Base-by-base conservation (phyloP, 2,888 invertebrate species). In the Neocrepidodera transversa region DNA sequence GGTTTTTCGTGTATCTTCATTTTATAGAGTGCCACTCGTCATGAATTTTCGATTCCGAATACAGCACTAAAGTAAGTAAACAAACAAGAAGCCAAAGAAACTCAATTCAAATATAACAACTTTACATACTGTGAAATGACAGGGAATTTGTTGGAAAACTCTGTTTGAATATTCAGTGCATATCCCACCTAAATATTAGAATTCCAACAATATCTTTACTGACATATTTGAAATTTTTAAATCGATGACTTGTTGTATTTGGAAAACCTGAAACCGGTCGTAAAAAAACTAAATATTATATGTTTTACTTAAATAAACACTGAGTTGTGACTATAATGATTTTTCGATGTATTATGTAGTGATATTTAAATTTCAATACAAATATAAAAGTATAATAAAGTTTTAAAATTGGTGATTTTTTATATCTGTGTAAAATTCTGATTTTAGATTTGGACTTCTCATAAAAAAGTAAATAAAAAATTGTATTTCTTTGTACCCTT, bases 101-200 rank as follows among this genome's bases (percentile, higher is more conserved):
- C 45, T 53, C 53, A 45, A 53, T 53, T 53, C 53, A 35, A 53
- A 53, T 53, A 53, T 53, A 45, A 53, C 43, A 53, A 53, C 43
- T 43, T 43, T 45, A 53, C 53, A 32, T 53, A 11, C 20, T 32
- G 35, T 43, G 23, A 40, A 52, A 52, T 52, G 28, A 14, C 51
- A 17, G 18, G 18, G 32, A 53, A 53, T 53, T 53, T 35, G 43
- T 43, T 20, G 35, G 43, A 18, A 43, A 52, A 43, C 35, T 11
- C 53, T 43, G 3, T 43, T 53, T 53, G 53, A 53, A 53, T 53
- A 53, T 53, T 53, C 53, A 53, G 35, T 23, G 32, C 53, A 45
- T 53, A 45, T 30, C 8, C 30, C 35, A 20, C 14, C 53, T 53
- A 53, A 50, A 53, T 53, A 53, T 53, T 53, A 53, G 43, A 53